phyloP scores from a whole-genome alignment of 1,140 invertebrate genomes.

The Sweltsa coloradensis region DNA sequence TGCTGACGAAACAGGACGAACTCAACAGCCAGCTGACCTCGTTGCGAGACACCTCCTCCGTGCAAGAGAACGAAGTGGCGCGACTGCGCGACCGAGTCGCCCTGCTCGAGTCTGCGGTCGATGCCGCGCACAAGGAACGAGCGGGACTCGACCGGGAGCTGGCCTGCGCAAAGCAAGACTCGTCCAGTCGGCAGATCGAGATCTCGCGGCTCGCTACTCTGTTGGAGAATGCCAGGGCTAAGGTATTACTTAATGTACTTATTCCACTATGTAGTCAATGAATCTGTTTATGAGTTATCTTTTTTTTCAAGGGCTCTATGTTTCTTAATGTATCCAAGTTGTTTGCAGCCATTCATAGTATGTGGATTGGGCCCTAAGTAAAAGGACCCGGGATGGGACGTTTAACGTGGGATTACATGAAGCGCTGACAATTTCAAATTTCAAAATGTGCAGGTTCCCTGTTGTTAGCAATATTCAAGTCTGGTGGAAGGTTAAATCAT shows the following conservation, averaged over 20 bases:
- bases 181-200: slow-evolving; percentile 54
- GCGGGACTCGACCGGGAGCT: slow-evolving; percentile 58
- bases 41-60: slow-evolving; percentile 34
- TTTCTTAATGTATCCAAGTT: no score
- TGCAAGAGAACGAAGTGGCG: slow-evolving; percentile 42
- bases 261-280: neutral
- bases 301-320: no score
- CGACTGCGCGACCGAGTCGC: slow-evolving; percentile 42
- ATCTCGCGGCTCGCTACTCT: slow-evolving; percentile 59
- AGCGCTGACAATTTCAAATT: no score
- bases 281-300: neutral
- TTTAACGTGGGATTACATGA: no score
- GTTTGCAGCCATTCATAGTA: no score
- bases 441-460: no score
- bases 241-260: no score
- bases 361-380: no score
- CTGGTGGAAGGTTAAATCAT: no score
- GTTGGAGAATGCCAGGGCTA: slow-evolving; percentile 67
- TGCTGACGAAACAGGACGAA: slow-evolving; percentile 70
- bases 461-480: no score
- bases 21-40: slow-evolving; percentile 49
- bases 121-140: slow-evolving; percentile 54
- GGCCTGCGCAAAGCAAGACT: slow-evolving; percentile 49
- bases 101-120: slow-evolving; percentile 54
- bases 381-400: no score